These are phyloP conservation scores for Drosophila setosimentum DNA, from an alignment of 2,888 invertebrate species.

Conservation along the genomic window DNA sequence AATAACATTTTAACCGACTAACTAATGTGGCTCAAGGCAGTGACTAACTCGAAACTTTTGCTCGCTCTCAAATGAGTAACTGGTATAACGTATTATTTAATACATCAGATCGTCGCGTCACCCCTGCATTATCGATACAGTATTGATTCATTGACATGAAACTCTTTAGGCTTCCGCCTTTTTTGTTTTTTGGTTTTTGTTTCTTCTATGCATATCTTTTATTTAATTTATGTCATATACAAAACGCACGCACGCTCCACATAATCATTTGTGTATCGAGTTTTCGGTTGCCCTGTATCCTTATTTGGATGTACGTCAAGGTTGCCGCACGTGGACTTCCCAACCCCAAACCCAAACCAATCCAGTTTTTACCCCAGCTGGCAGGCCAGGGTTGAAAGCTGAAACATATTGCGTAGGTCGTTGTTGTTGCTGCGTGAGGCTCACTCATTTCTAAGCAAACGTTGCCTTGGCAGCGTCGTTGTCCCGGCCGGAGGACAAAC, in stretches of 20 bases:
- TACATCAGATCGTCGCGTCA: slow-evolving; percentile 43
- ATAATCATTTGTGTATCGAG: slow-evolving; percentile 57
- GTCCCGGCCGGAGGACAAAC: slow-evolving; percentile 65
- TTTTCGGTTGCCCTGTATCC: slow-evolving; percentile 26
- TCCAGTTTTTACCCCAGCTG: slow-evolving; percentile 19
- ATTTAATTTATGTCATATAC: slow-evolving; percentile 73
- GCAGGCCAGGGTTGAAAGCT: slow-evolving; percentile 64
- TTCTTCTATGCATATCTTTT: slow-evolving; percentile 33
- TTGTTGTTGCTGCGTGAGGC: slow-evolving; percentile 56
- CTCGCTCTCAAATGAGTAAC: slow-evolving; percentile 12
- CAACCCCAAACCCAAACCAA: not conserved
- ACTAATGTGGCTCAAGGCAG: slow-evolving; percentile 1
- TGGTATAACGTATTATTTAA: slow-evolving; percentile 19
- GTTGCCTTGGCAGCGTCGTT: slow-evolving; percentile 65
- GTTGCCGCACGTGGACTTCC: slow-evolving; percentile 57
- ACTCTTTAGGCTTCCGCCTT: slow-evolving; percentile 18
- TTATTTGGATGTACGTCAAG: slow-evolving; percentile 49
- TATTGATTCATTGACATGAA: slow-evolving; percentile 45
- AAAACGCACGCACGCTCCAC: slow-evolving; percentile 66
- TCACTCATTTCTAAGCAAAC: slow-evolving; percentile 59
- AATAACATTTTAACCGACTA: not conserved
- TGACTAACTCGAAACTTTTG: slow-evolving; percentile 30
- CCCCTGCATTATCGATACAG: slow-evolving; percentile 37
- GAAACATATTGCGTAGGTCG: slow-evolving; percentile 80
- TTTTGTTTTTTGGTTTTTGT: not conserved